These are phyloP conservation scores for Bimastos eiseni DNA, from an alignment of 2,888 invertebrate genomes.

Conservation along the genomic window DNA sequence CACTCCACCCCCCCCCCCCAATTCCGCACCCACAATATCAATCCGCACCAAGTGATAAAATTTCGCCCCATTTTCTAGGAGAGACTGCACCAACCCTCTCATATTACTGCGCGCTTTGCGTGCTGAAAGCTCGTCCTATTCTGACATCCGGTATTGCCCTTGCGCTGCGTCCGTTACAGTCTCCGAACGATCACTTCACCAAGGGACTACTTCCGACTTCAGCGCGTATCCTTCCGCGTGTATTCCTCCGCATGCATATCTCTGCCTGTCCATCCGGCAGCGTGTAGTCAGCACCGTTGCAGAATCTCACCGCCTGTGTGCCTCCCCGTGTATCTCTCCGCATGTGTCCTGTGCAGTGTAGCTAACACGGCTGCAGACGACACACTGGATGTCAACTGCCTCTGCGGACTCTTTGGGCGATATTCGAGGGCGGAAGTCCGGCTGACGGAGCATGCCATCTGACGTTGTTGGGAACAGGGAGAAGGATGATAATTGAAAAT, in stretches of 20 bases:
- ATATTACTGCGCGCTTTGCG: background rate
- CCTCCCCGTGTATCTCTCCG: background rate
- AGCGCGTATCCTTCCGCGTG: background rate
- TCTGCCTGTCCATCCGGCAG: no score
- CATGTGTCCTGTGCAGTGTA: background rate
- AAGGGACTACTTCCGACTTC: background rate
- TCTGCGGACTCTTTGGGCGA: background rate
- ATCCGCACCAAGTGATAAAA: no score
- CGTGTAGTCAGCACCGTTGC: background rate
- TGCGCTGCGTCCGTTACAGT: background rate
- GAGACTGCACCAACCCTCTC: background rate
- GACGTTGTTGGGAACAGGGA: background rate
- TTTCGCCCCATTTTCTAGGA: background rate
- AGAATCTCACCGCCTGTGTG: no score
- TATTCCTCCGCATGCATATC: background rate
- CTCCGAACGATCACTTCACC: background rate
- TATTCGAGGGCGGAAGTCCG: background rate
- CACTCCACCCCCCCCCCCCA: no score
- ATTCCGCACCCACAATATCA: no score
- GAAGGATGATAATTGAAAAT: slow-evolving; percentile 4
- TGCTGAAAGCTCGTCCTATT: background rate
- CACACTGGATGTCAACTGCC: background rate
- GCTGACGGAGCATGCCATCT: background rate
- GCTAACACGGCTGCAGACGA: background rate
- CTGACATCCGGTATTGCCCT: background rate